Base-by-base conservation (phyloP, 1,140 invertebrate genomes). In the Eupristina koningsbergeri region DNA sequence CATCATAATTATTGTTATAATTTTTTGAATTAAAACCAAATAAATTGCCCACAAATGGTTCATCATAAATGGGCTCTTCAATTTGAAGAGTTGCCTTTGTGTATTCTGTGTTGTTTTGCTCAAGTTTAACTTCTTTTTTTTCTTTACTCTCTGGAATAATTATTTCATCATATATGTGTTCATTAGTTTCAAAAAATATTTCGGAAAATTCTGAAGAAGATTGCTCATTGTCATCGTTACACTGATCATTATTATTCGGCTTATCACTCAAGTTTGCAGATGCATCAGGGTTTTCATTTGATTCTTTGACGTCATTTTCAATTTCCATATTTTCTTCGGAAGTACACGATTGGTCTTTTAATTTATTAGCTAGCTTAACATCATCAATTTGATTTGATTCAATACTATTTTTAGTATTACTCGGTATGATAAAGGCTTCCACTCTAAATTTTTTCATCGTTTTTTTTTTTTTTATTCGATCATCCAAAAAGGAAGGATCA, bases 341-440 rank as follows among this genome's bases (percentile, higher is more conserved):
- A 74, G 19, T 69, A 58, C 74, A 36, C 34, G 80, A 67, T 77
- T 61, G 58, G 47, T 86, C 74, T 39, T 79, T 80, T 17, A 75
- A 64, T 83, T 86, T 85, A 50, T 84, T 84, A 13, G 80, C 76
- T 41, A 83, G 22, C 61, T 85, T 85, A 61, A 84, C 77, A 80
- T 86, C 80, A 39, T 86, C 80, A 47, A 78, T 82, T 83, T 81
- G 71, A 58, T 83, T 87, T 34, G 50, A 69, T n/a, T 75, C 50
- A 41, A 47, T 11, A 58, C 22, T 11, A 50, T 58, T 69, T 63
- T 74, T 77, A 36, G 15, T 45, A 61, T 86, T 29, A 47, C 81
- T 81, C 0, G 90, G 90, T 58, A 90, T 86, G 85, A 91, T 90
- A 64, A 90, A 92, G 53, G 89, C 87, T 83, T 92, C 91, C 5